phyloP scores from a whole-genome alignment of 2,888 invertebrate genomes.

The Notodonta dromedarius region DNA sequence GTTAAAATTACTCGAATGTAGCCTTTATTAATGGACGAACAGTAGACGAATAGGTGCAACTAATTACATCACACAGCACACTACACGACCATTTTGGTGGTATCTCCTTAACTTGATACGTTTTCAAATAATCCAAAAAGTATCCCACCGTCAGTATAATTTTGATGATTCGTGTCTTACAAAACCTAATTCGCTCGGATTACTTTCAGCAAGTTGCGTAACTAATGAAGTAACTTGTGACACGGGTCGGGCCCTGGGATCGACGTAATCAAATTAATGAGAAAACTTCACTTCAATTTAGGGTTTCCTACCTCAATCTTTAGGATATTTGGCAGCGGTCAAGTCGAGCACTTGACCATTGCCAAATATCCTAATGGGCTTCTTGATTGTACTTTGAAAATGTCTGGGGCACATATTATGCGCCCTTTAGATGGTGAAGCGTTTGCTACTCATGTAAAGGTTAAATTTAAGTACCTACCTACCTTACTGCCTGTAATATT shows the following conservation, averaged over 20 bases:
- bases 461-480: not conserved
- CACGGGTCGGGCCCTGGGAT: constrained; percentile 81
- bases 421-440: not conserved
- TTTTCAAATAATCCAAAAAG: constrained; percentile 15
- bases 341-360: constrained; percentile 56
- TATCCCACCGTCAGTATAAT: constrained; percentile 35
- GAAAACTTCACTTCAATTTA: constrained; percentile 83
- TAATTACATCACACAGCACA: not conserved
- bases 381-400: constrained; percentile 50
- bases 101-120: not conserved
- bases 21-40: not conserved
- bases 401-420: constrained; percentile 3
- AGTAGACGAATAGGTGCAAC: not conserved
- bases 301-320: constrained; percentile 80
- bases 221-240: constrained; percentile 84
- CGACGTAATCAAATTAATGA: constrained; percentile 84
- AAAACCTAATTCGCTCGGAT: constrained; percentile 77
- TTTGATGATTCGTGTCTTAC: constrained; percentile 74
- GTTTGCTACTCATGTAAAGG: constrained; percentile 1
- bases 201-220: constrained; percentile 81
- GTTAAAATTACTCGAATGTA: constrained; percentile 31
- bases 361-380: constrained; percentile 51
- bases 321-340: constrained; percentile 78
- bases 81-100: not conserved
- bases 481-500: no score